Evolutionary conservation across 1,140 invertebrate genomes (phyloP).

Genomic region (Leptonema lineaticorne): DNA sequence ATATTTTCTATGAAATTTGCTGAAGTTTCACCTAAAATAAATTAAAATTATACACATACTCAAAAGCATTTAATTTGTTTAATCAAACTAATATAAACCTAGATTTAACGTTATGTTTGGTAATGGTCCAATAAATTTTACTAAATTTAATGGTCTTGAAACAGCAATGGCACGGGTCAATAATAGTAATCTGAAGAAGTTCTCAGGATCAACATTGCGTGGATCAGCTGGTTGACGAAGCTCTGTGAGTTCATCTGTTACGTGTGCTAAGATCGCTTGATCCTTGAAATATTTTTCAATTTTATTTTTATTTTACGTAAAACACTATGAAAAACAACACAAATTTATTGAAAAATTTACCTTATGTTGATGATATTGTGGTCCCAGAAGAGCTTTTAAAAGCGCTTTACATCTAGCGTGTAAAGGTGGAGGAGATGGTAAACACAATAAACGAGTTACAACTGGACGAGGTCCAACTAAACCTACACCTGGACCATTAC

Average conservation of each 20-base stretch:
- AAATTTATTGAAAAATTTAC: constrained; percentile 45
- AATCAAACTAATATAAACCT: constrained; percentile 5
- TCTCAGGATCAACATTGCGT: constrained; percentile 83
- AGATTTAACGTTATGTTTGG: constrained; percentile 43
- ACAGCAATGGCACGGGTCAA: constrained; percentile 85
- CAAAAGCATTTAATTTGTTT: neutral
- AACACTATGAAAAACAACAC: neutral
- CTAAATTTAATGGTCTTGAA: constrained; percentile 77
- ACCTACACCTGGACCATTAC: constrained; percentile 32
- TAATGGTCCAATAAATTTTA: constrained; percentile 71
- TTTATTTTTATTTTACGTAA: neutral
- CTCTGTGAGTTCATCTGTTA: constrained; percentile 67
- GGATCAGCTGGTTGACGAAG: constrained; percentile 62
- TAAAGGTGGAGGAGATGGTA: constrained; percentile 78
- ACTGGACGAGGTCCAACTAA: constrained; percentile 55
- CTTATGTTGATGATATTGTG: constrained; percentile 84
- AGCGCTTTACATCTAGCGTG: constrained; percentile 78
- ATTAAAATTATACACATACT: neutral
- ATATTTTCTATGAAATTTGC: constrained; percentile 46
- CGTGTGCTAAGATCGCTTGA: constrained; percentile 78
- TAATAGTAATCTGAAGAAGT: constrained; percentile 83
- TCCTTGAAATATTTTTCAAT: constrained; percentile 44
- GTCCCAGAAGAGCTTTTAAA: constrained; percentile 75
- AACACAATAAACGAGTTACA: constrained; percentile 76
- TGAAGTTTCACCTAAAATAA: constrained; percentile 16